Evolutionary conservation across 2,888 invertebrate genomes (phyloP), one percentile per base, ranked within the genome.

Genomic region (Onthophagus sagittarius): DNA sequence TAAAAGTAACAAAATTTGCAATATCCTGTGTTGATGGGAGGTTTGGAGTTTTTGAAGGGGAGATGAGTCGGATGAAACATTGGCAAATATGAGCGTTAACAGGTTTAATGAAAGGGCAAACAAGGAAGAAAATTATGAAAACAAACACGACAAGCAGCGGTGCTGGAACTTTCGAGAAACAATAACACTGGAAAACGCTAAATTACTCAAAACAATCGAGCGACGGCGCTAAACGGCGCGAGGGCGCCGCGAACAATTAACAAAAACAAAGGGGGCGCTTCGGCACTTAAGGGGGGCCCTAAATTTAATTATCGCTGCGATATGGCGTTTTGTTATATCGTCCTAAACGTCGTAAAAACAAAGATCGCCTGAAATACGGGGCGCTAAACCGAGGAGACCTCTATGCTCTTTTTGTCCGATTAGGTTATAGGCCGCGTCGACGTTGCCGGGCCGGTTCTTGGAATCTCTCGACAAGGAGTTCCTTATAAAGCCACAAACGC

Each of bases 131-230:
- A 67, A 67, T 67, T 67, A 67, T 67, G 67, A 67, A 67, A 67
- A 67, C 67, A 67, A 67, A 67, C 32, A 67, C 67, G 67, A 23
- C 15, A 32, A 32, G 67, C 67, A 32, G 67, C 67, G 67, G 23
- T 13, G 67, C n/a, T 15, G 23, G 67, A 32, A 15, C 64, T 15
- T 53, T 23, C 67, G 15, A 32, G 32, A 23, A 67, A 67, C 67
- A 67, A 67, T 67, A 67, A 67, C 67, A 67, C 67, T 67, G 67
- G 67, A 67, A 67, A 67, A 67, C 32, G 32, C 67, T 67, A 67
- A 67, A 67, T 67, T 67, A 67, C 67, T 67, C 67, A 67, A 67
- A 67, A 67, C 67, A 67, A 67, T 67, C 31, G 67, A 67, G 31
- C 67, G 67, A 23, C 67, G 39, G 11, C 39, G 39, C 39, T 53